Conservation (phyloP, 2,888 invertebrate genomes). For the Eledone cirrhosa region DNA sequence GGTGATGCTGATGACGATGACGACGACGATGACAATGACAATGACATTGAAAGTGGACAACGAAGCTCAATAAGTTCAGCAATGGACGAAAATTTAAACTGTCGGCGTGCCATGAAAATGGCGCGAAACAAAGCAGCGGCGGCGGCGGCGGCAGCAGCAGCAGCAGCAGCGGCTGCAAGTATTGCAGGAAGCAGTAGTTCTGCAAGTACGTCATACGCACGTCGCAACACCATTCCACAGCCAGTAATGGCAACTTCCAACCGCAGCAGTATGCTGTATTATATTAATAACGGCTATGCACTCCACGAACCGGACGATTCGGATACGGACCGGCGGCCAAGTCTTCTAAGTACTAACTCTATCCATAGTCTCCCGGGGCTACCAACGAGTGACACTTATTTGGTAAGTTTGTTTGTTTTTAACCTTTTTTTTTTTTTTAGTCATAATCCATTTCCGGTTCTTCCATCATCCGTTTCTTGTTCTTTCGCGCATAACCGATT, state of each 20-base stretch:
- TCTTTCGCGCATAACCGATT: too few relatives aligned
- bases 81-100: conserved; percentile 14
- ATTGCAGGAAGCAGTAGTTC: conserved; percentile 6
- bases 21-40: conserved; percentile 28
- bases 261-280: conserved; percentile 36
- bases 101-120: conserved; percentile 17
- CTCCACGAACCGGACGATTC: conserved; percentile 29
- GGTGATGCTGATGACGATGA: conserved; percentile 35
- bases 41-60: conserved; percentile 16
- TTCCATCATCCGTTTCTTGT: too few relatives aligned
- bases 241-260: conserved; percentile 7
- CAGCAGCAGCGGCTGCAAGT: conserved; percentile 8
- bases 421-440: too few relatives aligned
- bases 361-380: conserved; percentile 34
- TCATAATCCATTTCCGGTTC: too few relatives aligned
- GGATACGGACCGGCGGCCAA: conserved; percentile 30
- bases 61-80: conserved; percentile 21
- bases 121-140: neutral
- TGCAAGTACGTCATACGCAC: conserved; percentile 11
- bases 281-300: conserved; percentile 45
- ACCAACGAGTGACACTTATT: conserved; percentile 37
- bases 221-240: conserved; percentile 25
- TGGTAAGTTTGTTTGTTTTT: conserved; percentile 43
- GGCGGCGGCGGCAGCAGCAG: neutral
- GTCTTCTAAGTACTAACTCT: conserved; percentile 37